phyloP scores from a whole-genome alignment of 2,888 invertebrate genomes.

The Hemaris fuciformis region DNA sequence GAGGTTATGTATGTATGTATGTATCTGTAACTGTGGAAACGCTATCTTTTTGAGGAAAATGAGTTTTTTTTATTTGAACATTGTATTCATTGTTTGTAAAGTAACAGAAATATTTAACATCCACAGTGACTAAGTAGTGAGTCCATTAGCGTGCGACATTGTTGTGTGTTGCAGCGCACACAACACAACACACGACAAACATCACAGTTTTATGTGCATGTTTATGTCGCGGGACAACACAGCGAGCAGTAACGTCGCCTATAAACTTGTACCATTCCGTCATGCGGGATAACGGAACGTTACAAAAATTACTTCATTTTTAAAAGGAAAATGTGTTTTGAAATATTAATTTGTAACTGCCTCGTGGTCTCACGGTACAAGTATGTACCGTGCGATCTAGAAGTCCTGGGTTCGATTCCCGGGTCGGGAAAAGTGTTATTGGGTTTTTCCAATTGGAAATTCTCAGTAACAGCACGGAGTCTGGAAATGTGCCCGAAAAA shows the following conservation, averaged over 20 bases:
- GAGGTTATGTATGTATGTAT: too few relatives aligned
- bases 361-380: too few relatives aligned
- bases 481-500: too few relatives aligned
- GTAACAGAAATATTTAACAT: background rate
- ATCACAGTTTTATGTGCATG: conserved; percentile 1
- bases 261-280: background rate
- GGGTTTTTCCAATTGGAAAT: too few relatives aligned
- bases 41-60: too few relatives aligned
- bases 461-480: too few relatives aligned
- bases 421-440: too few relatives aligned
- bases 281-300: background rate
- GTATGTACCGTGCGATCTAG: too few relatives aligned
- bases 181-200: background rate
- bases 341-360: too few relatives aligned
- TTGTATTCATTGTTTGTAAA: background rate
- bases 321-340: background rate
- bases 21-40: too few relatives aligned
- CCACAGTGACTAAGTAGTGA: background rate
- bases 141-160: conserved; percentile 1
- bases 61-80: background rate
- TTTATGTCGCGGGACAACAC: background rate
- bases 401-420: too few relatives aligned
- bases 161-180: background rate
- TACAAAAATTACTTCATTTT: background rate
- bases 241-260: background rate